Conservation (phyloP, 1,140 invertebrate genomes). For the Hetaerina americana region DNA sequence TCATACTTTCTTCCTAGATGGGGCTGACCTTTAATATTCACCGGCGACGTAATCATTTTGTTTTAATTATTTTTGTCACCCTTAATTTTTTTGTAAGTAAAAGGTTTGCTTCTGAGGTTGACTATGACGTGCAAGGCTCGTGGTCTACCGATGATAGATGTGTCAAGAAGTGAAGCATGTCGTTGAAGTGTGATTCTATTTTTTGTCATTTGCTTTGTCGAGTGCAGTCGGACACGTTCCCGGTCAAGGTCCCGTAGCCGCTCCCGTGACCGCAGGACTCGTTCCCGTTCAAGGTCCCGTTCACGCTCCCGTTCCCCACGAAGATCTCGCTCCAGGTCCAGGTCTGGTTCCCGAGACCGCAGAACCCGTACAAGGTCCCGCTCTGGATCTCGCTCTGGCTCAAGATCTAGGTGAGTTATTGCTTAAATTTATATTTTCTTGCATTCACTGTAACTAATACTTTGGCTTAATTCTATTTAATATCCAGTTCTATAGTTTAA, state of each 20-base stretch:
- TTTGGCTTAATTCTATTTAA: not conserved
- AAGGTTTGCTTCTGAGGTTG: not conserved
- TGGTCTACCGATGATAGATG: not conserved
- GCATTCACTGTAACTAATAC: not conserved
- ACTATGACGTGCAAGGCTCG: not conserved
- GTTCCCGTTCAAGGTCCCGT: constrained; percentile 28
- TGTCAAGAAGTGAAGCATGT: no score
- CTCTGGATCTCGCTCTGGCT: not conserved
- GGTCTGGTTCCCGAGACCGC: not conserved
- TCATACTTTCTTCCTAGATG: not conserved
- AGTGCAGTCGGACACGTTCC: constrained; percentile 20
- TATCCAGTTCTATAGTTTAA: not conserved
- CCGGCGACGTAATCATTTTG: not conserved
- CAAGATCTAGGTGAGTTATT: not conserved
- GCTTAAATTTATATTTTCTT: not conserved
- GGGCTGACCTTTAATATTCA: not conserved
- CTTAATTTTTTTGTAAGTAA: not conserved
- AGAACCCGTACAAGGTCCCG: not conserved
- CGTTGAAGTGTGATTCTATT: no score
- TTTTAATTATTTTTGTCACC: not conserved
- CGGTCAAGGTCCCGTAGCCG: constrained; percentile 36
- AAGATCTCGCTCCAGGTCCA: not conserved
- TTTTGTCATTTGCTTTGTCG: not conserved
- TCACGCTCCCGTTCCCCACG: not conserved
- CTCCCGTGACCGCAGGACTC: constrained; percentile 31